Percentiles rank a stretch among this genome's conserved stretches.
These are phyloP conservation scores for Hyposoter dolosus DNA, from an alignment of 2,888 invertebrate genomes.

Conservation along the genomic window DNA sequence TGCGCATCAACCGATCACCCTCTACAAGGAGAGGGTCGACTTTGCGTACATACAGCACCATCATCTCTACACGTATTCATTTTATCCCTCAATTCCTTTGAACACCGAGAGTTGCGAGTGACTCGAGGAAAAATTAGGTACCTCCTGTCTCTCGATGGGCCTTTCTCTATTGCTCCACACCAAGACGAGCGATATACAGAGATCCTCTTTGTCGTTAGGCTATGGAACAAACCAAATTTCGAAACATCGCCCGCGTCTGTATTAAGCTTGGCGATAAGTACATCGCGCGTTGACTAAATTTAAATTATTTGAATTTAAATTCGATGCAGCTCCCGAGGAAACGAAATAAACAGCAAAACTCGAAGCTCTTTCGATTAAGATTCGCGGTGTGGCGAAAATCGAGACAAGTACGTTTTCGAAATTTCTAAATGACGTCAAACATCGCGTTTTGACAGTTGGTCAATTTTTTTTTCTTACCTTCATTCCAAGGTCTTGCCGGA, in stretches of 20 bases:
- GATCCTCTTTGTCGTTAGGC: conserved; percentile 47
- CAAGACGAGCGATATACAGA: conserved; percentile 14
- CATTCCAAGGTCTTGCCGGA: too few species aligned
- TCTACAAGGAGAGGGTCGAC: conserved; percentile 47
- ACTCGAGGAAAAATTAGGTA: conserved; percentile 64
- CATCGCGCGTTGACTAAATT: not conserved
- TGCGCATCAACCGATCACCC: conserved; percentile 47
- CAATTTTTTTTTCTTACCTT: too few species aligned
- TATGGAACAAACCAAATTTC: conserved; percentile 66
- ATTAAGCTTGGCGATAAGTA: not conserved
- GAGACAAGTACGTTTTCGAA: too few species aligned
- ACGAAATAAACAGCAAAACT: too few species aligned
- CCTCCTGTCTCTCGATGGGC: conserved; percentile 35
- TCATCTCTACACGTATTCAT: conserved; percentile 8
- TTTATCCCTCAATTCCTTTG: conserved; percentile 57
- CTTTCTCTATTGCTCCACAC: not conserved
- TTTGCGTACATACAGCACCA: conserved; percentile 15
- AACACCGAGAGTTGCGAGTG: conserved; percentile 45
- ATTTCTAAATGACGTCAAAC: too few species aligned
- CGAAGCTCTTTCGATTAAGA: too few species aligned
- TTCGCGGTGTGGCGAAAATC: too few species aligned
- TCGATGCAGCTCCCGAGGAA: too few species aligned
- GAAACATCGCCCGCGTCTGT: conserved; percentile 28
- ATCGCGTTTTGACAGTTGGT: too few species aligned
- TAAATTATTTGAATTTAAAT: too few species aligned